Evolutionary conservation across 2,113 vertebrate genomes (phyloP), one percentile per base, ranked within the genome.

Genomic region (Nesogale talazaci): DNA sequence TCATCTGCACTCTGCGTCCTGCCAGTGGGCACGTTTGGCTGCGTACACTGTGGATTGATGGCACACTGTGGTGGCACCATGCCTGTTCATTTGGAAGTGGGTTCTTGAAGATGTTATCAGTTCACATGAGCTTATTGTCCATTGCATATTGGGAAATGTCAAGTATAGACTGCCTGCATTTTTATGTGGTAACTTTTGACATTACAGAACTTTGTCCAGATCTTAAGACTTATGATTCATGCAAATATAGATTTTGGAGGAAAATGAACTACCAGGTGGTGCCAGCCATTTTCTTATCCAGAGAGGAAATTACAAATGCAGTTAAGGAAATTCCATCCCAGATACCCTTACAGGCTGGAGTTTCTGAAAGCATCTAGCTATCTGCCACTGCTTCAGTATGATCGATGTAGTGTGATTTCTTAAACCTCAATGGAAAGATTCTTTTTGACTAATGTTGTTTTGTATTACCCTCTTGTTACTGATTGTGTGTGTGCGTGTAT

Each of bases 331-430:
- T 94, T 86, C 94, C 42, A 88, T 65, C 29, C 0, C 0, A 81
- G 79, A 77, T 89, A n/a, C 23, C 42, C 52, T 81, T 74, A 91
- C 42, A 93, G 16, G 57, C 90, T 59, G 76, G 70, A 91, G 94
- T 97, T 96, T 91, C 89, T 96, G 92, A 90, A 96, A 74, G 36
- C 81, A 86, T 93, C 93, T 95, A 83, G 93, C 97, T 95, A 95
- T 97, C 96, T 97, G 98, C 95, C 94, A 96, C 94, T 91, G 90
- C 95, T 95, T 96, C 96, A 92, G 96, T 76, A 93, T 96, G 94
- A 95, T 91, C 97, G 0, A 76, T 95, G 59, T 79, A 11, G 65
- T 93, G 95, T 78, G 92, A 94, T 95, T 95, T 96, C 75, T 90
- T 90, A 97, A 96, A 96, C 94, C 88, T 93, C 87, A 31, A 20